These are phyloP conservation scores for Leptoclinus maculatus DNA, from an alignment of 2,797 vertebrate species.

Conservation along the genomic window DNA sequence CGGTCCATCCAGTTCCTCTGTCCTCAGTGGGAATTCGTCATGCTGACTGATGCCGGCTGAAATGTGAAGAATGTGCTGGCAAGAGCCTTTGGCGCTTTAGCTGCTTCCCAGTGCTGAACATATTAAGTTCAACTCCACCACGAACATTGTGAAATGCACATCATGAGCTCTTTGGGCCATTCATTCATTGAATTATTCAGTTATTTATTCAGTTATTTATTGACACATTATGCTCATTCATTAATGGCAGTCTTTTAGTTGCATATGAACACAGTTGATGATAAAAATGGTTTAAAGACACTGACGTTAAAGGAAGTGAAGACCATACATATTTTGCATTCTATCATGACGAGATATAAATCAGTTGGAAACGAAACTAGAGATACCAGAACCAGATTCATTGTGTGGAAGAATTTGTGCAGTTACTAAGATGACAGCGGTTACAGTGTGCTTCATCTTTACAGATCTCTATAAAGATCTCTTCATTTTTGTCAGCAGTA, in stretches of 20 bases:
- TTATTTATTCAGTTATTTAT: not conserved
- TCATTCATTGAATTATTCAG: not conserved
- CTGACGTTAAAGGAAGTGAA: constrained; percentile 1
- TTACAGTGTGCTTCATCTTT: not conserved
- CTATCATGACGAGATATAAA: constrained; percentile 2
- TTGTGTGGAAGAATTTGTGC: not conserved
- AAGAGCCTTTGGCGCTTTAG: constrained; percentile 3
- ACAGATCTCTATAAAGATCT: not conserved
- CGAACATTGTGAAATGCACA: not conserved
- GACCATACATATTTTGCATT: constrained; percentile 7
- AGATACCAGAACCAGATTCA: not conserved
- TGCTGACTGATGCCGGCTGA: constrained; percentile 33
- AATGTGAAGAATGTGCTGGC: constrained; percentile 73
- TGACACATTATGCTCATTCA: not conserved
- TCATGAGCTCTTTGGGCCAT: not conserved
- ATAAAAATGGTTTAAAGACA: not conserved
- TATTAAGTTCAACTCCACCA: not conserved
- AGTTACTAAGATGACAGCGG: not conserved
- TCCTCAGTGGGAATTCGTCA: constrained; percentile 36
- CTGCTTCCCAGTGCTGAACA: constrained; percentile 15
- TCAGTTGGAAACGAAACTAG: constrained; percentile 16
- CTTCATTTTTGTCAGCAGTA: not conserved
- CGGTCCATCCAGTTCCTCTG: constrained; percentile 73
- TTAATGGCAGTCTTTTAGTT: not conserved
- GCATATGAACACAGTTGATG: not conserved